Conservation (phyloP, 2,113 vertebrate genomes). For the Neolamprologus cancellatus region DNA sequence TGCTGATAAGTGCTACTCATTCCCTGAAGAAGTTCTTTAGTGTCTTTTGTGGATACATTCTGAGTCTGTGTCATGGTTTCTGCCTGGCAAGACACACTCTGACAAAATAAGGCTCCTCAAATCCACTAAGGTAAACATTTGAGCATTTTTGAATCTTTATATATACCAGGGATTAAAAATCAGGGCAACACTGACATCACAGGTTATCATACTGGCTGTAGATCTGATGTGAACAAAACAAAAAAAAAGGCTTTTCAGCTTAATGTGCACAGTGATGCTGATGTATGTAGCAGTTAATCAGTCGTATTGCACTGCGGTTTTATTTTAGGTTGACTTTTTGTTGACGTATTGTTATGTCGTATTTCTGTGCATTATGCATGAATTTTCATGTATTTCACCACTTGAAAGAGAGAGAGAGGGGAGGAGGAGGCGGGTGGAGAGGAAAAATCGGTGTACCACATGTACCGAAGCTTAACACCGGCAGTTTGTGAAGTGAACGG, state of each 20-base stretch:
- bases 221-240: background rate
- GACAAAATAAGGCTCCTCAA: background rate
- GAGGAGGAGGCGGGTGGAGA: background rate
- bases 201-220: background rate
- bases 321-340: background rate
- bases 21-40: background rate
- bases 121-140: background rate
- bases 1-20: background rate
- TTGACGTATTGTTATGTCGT: background rate
- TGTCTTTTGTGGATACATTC: background rate
- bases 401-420: background rate
- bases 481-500: slow-evolving; percentile 65
- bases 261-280: background rate
- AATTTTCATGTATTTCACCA: background rate
- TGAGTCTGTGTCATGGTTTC: background rate
- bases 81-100: background rate
- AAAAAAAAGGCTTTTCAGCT: background rate
- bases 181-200: background rate
- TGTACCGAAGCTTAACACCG: slow-evolving; percentile 2
- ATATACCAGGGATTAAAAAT: background rate
- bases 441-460: background rate
- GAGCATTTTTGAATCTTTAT: background rate
- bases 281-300: background rate
- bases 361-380: background rate
- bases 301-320: background rate